phyloP scores from a whole-genome alignment of 2,888 invertebrate genomes.

The Minunthozetes semirufus region DNA sequence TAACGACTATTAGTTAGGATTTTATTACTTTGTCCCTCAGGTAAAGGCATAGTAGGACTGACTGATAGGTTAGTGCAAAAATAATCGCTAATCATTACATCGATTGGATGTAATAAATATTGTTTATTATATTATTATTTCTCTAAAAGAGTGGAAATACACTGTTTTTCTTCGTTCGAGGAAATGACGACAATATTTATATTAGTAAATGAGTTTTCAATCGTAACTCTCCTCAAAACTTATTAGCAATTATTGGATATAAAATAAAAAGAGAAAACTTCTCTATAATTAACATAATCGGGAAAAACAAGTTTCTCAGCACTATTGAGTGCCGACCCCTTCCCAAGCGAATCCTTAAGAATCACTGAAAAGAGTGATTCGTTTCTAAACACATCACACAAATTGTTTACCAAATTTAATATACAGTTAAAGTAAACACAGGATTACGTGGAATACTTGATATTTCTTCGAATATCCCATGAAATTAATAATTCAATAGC shows the following conservation, averaged over 20 bases:
- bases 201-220: not conserved
- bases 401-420: too few species aligned
- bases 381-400: too few species aligned
- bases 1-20: not conserved
- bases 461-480: too few species aligned
- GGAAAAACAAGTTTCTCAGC: not conserved
- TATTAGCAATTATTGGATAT: not conserved
- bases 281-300: not conserved
- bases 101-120: not conserved
- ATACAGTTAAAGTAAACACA: too few species aligned
- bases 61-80: not conserved
- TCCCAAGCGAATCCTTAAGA: too few species aligned
- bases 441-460: too few species aligned
- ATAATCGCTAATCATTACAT: not conserved
- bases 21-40: not conserved
- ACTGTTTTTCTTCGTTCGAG: not conserved
- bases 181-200: not conserved
- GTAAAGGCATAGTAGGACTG: too few species aligned
- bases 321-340: too few species aligned
- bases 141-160: not conserved
- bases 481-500: too few species aligned
- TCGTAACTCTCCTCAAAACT: not conserved
- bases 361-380: too few species aligned
- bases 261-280: not conserved
- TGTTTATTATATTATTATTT: not conserved